Base-by-base conservation (phyloP, 2,797 vertebrate genomes). In the Glossophaga mutica region DNA sequence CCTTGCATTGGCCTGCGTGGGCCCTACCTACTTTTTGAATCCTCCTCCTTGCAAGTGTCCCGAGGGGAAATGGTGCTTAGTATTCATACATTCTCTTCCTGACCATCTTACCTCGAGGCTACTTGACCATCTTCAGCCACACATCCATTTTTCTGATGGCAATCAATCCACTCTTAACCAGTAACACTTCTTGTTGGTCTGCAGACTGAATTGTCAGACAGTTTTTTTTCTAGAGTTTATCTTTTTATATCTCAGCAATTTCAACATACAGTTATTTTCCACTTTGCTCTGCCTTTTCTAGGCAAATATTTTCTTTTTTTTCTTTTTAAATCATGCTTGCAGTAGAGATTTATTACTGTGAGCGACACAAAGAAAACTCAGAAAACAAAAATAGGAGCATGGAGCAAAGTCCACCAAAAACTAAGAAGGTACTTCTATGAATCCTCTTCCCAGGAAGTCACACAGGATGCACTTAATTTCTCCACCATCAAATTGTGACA, bases 211-310 rank as follows among this genome's bases (percentile, higher is more conserved):
- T 62, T 29, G 37, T 86, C 37, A 37, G 34, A 70, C 32, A 22
- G 1, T 7, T 62, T 90, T 39, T 39, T 88, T 81, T 48, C 24
- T 52, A 65, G 19, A 4, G 14, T 2, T 12, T 57, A 29, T 70
- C 32, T 87, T 82, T 39, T 70, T 88, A 70, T 18, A 50, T 68
- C 24, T 87, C 21, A 81, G n/a, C 19, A 87, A 89, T 32, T 34
- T 86, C 29, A 82, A 59, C 3, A 59, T 16, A 86, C 3, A 19
- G 21, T 85, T 82, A 34, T 82, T 85, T 87, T 87, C 65, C 19
- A 90, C 39, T 93, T 93, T 81, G 26, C 68, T 74, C 18, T 89
- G 22, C 2, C 19, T 91, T 95, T 95, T 88, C 50, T 67, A 78
- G 57, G 11, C 18, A 90, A 96, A 90, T 5, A n/a, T 77, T 65